Evolutionary conservation across 2,888 invertebrate genomes (phyloP).

Genomic region (Rugalucina vietnamica): DNA sequence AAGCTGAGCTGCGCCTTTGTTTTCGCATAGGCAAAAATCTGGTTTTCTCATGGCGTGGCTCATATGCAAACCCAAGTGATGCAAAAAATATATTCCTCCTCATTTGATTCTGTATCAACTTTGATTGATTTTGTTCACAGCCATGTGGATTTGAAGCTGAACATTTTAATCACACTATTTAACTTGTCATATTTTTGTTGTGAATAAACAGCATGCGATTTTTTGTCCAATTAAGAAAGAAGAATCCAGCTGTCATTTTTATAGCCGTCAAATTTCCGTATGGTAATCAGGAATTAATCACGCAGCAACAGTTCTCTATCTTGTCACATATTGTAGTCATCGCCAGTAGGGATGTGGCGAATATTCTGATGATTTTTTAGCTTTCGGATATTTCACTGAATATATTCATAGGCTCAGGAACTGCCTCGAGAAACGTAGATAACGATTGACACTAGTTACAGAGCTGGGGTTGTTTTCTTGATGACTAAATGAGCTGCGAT

Average conservation of each 20-base stretch:
- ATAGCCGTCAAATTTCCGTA: slow-evolving; percentile 26
- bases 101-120: no score
- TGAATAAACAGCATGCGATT: neutral
- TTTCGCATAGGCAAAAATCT: no score
- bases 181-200: neutral
- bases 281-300: slow-evolving; percentile 18
- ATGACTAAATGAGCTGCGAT: no score
- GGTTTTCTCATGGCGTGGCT: no score
- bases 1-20: no score
- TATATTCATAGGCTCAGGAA: neutral
- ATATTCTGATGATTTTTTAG: neutral
- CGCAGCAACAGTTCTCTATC: slow-evolving; percentile 1
- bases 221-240: neutral
- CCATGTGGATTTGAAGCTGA: no score
- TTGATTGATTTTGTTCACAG: no score
- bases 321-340: neutral
- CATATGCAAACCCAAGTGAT: no score
- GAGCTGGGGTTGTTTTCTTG: neutral
- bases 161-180: neutral
- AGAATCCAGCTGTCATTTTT: slow-evolving; percentile 7
- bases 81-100: no score
- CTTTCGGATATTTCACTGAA: no score
- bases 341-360: neutral
- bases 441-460: neutral
- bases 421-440: neutral